Percentiles rank a stretch among this genome's conserved stretches.
phyloP scores from a whole-genome alignment of 2,888 invertebrate genomes.

The Diadromus collaris region DNA sequence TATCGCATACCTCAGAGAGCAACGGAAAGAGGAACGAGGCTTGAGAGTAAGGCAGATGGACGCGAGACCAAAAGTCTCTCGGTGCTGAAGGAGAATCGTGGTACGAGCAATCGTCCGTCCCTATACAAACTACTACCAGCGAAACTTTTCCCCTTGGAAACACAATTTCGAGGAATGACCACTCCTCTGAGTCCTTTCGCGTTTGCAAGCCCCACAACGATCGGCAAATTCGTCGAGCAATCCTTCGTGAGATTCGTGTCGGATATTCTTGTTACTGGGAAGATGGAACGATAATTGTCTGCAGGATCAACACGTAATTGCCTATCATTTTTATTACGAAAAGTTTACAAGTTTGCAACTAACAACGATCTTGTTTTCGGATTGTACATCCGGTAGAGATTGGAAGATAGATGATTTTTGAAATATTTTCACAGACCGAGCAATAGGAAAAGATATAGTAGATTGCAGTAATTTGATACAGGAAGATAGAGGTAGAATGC shows the following conservation, averaged over 20 bases:
- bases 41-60: not conserved
- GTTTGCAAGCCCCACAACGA: not conserved
- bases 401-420: not conserved
- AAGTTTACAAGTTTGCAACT: not conserved
- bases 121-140: not conserved
- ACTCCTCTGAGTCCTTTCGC: not conserved
- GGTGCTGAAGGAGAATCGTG: not conserved
- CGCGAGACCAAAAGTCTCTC: not conserved
- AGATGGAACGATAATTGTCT: not conserved
- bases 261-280: not conserved
- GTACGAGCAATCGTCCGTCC: not conserved
- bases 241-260: not conserved
- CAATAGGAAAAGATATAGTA: slow-evolving; percentile 19
- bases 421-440: too few relatives aligned
- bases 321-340: not conserved
- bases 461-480: not conserved
- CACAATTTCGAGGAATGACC: slow-evolving; percentile 3
- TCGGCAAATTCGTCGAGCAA: not conserved
- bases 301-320: not conserved
- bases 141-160: slow-evolving; percentile 8
- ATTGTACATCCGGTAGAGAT: not conserved
- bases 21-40: not conserved
- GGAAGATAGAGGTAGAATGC: slow-evolving; percentile 27
- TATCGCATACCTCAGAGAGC: not conserved
- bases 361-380: not conserved